Base-by-base conservation (phyloP, 2,113 vertebrate species). In the Euleptes europaea region DNA sequence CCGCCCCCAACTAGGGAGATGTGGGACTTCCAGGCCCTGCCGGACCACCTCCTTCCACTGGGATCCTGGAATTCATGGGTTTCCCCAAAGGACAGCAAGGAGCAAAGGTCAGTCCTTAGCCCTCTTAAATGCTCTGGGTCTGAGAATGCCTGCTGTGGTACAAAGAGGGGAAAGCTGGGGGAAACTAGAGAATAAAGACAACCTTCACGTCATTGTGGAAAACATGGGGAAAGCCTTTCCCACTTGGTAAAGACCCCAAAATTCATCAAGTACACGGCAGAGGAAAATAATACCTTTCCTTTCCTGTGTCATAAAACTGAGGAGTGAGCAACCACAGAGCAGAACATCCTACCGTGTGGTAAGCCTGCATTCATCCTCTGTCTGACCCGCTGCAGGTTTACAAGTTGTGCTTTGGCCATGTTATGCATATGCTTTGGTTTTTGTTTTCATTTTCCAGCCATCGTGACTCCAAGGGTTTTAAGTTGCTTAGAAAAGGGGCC, bases 61-160 rank as follows among this genome's bases (percentile, higher is more conserved):
- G 96, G 84, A 94, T 96, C 84, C 94, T 97, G 89, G 97, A 98
- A 93, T 97, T 98, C 94, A 95, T 97, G 95, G 97, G 97, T 87
- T 96, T 97, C 90, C 96, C 97, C 86, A 98, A 99, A 96, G 98
- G 97, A 77, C 96, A 97, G 90, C 97, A 97, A 96, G 98, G 98
- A 96, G 94, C 92, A 84, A 95, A 98, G 97, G 98, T 98, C 95
- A 95, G 95, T 95, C 88, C 90, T 86, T 82, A 70, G 17, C 26
- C 9, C 1, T 47, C 35, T 3, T 66, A 65, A 10, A 10, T 35
- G n/a, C 7, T 63, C 14, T 14, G 23, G 8, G 31, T 86, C 86
- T 47, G 2, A 69, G 85, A 6, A 28, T 0, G 28, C 82, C 0
- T 2, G 86, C 17, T 42, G 17, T 2, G n/a, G 19, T 33, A 7